Percentiles rank a stretch among this genome's conserved stretches.
Conservation (phyloP, 2,113 vertebrate species). For the Ctenodactylus gundi region DNA sequence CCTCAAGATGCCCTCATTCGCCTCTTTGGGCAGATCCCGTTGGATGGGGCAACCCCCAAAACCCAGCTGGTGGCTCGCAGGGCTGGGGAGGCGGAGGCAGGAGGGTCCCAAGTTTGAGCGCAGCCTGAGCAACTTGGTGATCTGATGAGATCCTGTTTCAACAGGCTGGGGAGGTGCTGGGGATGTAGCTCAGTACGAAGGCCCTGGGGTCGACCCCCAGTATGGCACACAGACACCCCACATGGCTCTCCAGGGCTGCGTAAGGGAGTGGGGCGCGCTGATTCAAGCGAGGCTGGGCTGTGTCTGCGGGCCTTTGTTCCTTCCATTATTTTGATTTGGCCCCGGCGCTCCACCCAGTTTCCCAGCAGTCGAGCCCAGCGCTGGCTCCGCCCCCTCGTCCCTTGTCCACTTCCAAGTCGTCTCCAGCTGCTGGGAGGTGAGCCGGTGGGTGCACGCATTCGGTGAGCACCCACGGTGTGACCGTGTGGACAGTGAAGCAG, state of each 20-base stretch:
- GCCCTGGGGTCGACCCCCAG: too few species aligned
- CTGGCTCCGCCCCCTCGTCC: too few species aligned
- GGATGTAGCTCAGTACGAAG: too few species aligned
- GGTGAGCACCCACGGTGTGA: neutral
- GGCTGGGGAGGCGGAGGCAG: too few species aligned
- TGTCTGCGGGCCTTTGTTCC: neutral
- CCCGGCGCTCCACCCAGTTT: constrained; percentile 53
- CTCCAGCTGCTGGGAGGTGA: neutral
- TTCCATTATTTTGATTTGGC: constrained; percentile 26
- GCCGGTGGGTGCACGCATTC: neutral
- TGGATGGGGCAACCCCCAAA: rapidly evolving
- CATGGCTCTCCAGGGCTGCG: neutral
- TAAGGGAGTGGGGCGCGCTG: rapidly evolving
- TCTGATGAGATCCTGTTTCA: too few species aligned
- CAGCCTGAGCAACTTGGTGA: too few species aligned
- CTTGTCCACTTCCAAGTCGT: neutral
- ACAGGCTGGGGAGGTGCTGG: too few species aligned
- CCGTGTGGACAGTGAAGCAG: neutral
- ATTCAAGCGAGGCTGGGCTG: neutral
- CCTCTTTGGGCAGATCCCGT: neutral
- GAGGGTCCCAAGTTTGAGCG: too few species aligned
- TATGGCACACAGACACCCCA: too few species aligned
- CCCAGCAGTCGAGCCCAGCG: constrained; percentile 54
- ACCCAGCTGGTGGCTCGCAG: too few species aligned
- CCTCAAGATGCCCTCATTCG: neutral